Percentiles rank a stretch among this genome's conserved stretches.
phyloP scores from a whole-genome alignment of 2,797 vertebrate genomes.

The Nasua narica region DNA sequence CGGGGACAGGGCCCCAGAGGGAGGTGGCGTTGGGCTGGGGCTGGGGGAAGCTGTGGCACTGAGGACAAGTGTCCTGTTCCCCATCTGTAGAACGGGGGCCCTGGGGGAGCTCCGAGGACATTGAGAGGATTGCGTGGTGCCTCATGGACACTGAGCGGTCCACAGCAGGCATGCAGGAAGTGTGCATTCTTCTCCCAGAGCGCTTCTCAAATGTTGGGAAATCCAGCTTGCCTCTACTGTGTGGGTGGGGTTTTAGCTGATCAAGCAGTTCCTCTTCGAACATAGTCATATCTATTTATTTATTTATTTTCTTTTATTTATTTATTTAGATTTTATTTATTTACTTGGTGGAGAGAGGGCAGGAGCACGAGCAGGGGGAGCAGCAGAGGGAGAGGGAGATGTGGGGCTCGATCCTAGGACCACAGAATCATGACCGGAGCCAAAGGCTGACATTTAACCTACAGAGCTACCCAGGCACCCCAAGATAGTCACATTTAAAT shows the following conservation, averaged over 20 bases:
- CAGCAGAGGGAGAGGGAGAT: not conserved
- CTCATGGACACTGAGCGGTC: rapidly evolving
- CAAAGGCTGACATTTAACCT: not conserved
- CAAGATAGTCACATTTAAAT: not conserved
- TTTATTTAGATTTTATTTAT: not conserved
- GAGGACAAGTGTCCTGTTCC: not conserved
- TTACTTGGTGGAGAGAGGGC: not conserved
- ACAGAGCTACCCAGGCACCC: not conserved
- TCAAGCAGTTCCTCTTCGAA: not conserved
- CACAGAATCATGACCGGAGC: not conserved
- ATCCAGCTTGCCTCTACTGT: not conserved
- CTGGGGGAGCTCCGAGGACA: not conserved
- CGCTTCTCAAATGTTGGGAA: not conserved
- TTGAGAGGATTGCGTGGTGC: not conserved
- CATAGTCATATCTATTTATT: not conserved
- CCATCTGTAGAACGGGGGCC: not conserved
- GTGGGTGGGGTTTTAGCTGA: not conserved
- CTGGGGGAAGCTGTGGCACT: not conserved
- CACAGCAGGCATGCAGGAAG: not conserved
- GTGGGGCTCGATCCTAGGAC: not conserved
- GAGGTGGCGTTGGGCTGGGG: not conserved
- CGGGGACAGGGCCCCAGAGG: not conserved
- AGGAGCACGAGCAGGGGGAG: not conserved
- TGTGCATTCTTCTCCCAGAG: not conserved
- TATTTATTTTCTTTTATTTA: not conserved